These are phyloP conservation scores for Temnopleurus reevesii DNA, from an alignment of 53 echinoderm and acorn worm species.

Conservation along the genomic window DNA sequence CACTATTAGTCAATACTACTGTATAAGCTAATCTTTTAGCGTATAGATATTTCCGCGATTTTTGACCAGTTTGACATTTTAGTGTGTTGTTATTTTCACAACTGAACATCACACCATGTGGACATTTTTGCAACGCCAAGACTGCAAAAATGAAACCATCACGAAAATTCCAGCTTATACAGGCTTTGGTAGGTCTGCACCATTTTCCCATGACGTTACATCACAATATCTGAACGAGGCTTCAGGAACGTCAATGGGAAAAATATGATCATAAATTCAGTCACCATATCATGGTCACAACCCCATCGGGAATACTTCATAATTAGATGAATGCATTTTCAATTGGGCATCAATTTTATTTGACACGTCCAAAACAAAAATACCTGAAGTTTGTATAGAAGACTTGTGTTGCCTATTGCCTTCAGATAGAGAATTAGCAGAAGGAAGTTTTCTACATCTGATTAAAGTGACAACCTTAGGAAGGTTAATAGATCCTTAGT, in stretches of 20 bases:
- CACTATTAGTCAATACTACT: too few relatives aligned
- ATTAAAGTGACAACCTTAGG: not conserved
- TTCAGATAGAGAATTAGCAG: not conserved
- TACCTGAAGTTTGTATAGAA: not conserved
- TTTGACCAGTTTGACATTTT: too few relatives aligned
- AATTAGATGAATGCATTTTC: slow-evolving; percentile 23
- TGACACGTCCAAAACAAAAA: not conserved
- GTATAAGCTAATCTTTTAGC: too few relatives aligned
- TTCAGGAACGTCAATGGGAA: not conserved
- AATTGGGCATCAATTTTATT: slow-evolving; percentile 4
- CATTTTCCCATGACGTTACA: too few relatives aligned
- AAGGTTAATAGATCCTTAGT: not conserved
- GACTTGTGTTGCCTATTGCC: not conserved
- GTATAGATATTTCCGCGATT: too few relatives aligned
- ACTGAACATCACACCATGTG: too few relatives aligned
- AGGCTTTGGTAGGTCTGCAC: too few relatives aligned
- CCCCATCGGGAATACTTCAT: not conserved
- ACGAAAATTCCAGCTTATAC: too few relatives aligned
- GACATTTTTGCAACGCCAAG: too few relatives aligned
- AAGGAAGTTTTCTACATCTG: not conserved
- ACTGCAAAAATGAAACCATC: too few relatives aligned
- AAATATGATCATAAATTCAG: slow-evolving; percentile 18
- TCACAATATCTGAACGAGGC: not conserved
- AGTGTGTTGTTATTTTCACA: too few relatives aligned
- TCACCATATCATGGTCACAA: slow-evolving; percentile 3